Percentiles rank a stretch among this genome's conserved stretches.
These are phyloP conservation scores for Parambassis ranga DNA, from an alignment of 2,797 vertebrate species.

Conservation along the genomic window DNA sequence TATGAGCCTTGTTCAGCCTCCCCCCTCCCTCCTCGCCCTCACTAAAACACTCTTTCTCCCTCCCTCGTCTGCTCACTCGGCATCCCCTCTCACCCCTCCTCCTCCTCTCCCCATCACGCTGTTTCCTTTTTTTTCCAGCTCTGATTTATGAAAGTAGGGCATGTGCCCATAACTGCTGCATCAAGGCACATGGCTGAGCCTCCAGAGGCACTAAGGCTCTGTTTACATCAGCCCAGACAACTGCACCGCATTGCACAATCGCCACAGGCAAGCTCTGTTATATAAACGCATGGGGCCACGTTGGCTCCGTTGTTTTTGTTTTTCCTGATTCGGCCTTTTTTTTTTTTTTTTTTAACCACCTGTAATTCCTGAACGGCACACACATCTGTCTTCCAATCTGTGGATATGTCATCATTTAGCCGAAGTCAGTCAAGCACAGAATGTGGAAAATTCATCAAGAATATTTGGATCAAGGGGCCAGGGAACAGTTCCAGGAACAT, in stretches of 20 bases:
- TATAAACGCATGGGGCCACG: constrained; percentile 72
- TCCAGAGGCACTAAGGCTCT: constrained; percentile 71
- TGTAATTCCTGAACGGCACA: constrained; percentile 38
- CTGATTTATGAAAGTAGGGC: constrained; percentile 83
- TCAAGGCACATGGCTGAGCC: constrained; percentile 78
- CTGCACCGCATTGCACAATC: constrained; percentile 75
- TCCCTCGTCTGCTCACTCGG: constrained; percentile 48
- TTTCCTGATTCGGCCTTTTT: constrained; percentile 28
- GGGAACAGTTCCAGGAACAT: constrained; percentile 38
- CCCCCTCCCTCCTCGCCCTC: not conserved
- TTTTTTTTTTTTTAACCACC: no score
- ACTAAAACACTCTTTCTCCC: constrained; percentile 32
- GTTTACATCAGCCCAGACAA: constrained; percentile 80
- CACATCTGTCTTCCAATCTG: constrained; percentile 22
- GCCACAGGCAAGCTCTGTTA: constrained; percentile 72
- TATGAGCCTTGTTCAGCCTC: constrained; percentile 81
- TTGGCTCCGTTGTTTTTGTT: constrained; percentile 54
- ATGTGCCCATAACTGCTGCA: constrained; percentile 84
- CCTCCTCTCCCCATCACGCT: constrained; percentile 40
- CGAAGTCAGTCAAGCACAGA: not conserved
- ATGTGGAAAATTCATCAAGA: constrained; percentile 33
- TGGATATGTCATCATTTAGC: constrained; percentile 7
- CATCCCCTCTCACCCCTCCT: constrained; percentile 51
- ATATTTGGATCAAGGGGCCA: constrained; percentile 27
- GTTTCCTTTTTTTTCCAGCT: constrained; percentile 69